phyloP scores from a whole-genome alignment of 2,113 vertebrate species.

The Ornithorhynchus anatinus region DNA sequence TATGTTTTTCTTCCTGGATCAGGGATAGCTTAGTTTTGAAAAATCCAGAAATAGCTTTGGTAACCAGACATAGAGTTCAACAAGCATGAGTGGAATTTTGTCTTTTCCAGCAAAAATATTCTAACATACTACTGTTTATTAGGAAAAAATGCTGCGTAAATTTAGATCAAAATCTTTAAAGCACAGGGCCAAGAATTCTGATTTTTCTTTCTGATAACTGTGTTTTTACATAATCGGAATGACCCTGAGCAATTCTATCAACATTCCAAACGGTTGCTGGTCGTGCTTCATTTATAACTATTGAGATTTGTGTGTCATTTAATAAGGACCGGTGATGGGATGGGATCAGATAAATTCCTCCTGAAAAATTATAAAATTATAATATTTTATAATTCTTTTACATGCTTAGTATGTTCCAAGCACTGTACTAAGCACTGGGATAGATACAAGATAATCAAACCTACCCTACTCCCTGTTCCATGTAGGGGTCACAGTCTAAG shows the following conservation, averaged over 20 bases:
- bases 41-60: slow-evolving; percentile 42
- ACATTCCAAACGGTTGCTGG: slow-evolving; percentile 7
- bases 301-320: slow-evolving; percentile 20
- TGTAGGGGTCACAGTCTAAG: no score
- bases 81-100: slow-evolving; percentile 36
- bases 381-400: no score
- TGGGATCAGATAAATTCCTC: neutral
- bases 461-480: no score
- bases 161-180: slow-evolving; percentile 17
- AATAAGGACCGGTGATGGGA: neutral
- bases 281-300: slow-evolving; percentile 12
- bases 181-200: slow-evolving; percentile 2
- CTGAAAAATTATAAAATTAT: no score
- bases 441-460: no score
- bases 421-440: no score
- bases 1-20: slow-evolving; percentile 32
- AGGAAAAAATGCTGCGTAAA: neutral
- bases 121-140: slow-evolving; percentile 6
- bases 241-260: slow-evolving; percentile 29
- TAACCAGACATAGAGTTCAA: slow-evolving; percentile 45
- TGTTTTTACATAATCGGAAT: slow-evolving; percentile 31
- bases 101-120: slow-evolving; percentile 40
- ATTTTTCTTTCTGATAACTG: slow-evolving; percentile 33
- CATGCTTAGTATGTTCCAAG: no score
- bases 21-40: slow-evolving; percentile 28